These are phyloP conservation scores for Chauna torquata DNA, from an alignment of 2,113 vertebrate genomes.

Conservation along the genomic window DNA sequence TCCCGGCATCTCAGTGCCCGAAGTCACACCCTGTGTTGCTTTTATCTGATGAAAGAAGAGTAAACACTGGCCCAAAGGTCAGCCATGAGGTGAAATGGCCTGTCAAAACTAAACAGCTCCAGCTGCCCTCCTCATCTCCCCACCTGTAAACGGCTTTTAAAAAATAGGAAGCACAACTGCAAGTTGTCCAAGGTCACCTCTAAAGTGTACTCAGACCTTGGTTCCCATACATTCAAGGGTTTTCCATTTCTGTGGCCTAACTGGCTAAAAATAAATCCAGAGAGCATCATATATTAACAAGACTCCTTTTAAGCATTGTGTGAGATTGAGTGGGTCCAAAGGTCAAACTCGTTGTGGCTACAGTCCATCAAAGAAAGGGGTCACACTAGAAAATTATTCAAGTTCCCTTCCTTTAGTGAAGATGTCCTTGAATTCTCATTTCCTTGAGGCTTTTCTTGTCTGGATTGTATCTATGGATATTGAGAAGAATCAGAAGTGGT, in stretches of 20 bases:
- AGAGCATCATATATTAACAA: background rate
- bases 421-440: background rate
- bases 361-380: background rate
- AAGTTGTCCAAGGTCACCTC: slow-evolving; percentile 2
- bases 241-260: background rate
- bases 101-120: slow-evolving; percentile 52
- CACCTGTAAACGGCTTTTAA: background rate
- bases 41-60: slow-evolving; percentile 22
- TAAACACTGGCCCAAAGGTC: slow-evolving; percentile 24
- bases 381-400: background rate
- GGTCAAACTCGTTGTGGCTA: background rate
- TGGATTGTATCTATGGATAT: background rate
- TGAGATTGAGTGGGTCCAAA: background rate
- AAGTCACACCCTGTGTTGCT: background rate
- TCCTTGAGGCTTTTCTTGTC: background rate
- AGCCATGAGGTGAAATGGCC: background rate
- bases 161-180: background rate
- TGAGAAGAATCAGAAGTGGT: background rate
- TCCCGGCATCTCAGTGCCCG: background rate
- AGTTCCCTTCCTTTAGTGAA: background rate
- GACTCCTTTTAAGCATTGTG: background rate
- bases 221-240: background rate
- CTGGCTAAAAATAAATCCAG: background rate
- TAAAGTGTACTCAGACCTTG: background rate
- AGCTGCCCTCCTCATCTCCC: background rate